Conservation (phyloP, 2,797 vertebrate species). For the Geotrypetes seraphini region DNA sequence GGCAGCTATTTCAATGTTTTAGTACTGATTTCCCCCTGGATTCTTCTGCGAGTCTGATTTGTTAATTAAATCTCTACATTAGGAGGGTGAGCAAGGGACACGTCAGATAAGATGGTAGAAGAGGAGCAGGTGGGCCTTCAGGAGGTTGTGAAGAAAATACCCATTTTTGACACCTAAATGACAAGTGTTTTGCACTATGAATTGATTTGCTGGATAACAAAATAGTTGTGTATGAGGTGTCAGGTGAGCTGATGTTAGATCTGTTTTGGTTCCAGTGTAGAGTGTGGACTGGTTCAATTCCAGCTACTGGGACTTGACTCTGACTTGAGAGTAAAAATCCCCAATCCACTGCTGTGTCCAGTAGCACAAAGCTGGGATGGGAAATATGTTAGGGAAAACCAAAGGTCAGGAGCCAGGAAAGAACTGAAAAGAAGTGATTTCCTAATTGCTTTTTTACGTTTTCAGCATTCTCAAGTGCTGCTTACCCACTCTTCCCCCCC, state of each 20-base stretch:
- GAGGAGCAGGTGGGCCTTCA: neutral
- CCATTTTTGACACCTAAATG: no score
- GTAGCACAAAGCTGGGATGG: no score
- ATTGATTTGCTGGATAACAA: no score
- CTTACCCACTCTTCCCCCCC: neutral
- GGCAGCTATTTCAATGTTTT: neutral
- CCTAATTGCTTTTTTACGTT: neutral
- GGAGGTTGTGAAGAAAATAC: neutral
- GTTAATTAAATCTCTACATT: conserved; percentile 15
- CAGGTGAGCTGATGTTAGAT: conserved; percentile 4
- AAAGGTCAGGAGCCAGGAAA: conserved; percentile 20
- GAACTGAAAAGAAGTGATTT: conserved; percentile 28
- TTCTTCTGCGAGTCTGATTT: neutral
- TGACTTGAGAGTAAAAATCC: no score
- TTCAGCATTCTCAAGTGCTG: neutral
- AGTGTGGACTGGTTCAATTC: conserved; percentile 19
- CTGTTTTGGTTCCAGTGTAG: neutral
- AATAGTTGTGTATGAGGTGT: neutral
- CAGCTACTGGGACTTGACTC: no score
- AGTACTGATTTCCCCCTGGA: neutral
- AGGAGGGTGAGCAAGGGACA: neutral
- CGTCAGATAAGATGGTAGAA: neutral
- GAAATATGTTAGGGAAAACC: conserved; percentile 17
- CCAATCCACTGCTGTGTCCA: no score
- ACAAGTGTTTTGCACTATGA: no score